These are phyloP conservation scores for Elysia chlorotica DNA, from an alignment of 1,140 invertebrate species.

Conservation along the genomic window DNA sequence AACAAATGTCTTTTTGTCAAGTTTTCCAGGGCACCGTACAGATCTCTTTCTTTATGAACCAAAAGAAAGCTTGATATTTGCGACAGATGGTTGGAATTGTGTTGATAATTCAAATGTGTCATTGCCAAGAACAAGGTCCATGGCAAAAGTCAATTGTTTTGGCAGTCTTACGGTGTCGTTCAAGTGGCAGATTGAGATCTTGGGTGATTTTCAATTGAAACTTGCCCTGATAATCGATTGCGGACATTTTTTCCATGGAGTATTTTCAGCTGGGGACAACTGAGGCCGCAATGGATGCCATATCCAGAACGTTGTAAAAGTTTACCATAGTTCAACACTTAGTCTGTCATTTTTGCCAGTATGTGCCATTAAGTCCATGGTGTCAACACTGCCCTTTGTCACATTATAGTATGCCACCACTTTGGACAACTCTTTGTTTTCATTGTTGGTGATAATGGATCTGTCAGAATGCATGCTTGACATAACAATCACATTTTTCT, in stretches of 20 bases:
- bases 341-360: slow-evolving; percentile 26
- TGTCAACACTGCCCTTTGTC: slow-evolving; percentile 63
- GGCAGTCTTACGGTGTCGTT: background rate
- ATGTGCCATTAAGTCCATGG: slow-evolving; percentile 36
- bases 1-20: slow-evolving; percentile 1
- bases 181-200: background rate
- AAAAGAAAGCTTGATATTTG: background rate
- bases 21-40: slow-evolving; percentile 1
- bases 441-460: too few relatives aligned
- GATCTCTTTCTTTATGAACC: background rate
- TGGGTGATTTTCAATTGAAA: background rate
- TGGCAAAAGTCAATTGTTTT: background rate
- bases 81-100: background rate
- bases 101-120: background rate
- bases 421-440: too few relatives aligned
- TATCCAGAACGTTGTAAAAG: slow-evolving; percentile 39
- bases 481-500: slow-evolving; percentile 9
- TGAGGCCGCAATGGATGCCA: slow-evolving; percentile 18
- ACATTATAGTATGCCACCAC: slow-evolving; percentile 61
- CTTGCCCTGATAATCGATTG: background rate
- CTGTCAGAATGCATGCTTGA: too few relatives aligned
- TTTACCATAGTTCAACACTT: slow-evolving; percentile 34
- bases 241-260: background rate
- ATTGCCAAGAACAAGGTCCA: background rate
- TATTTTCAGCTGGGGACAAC: background rate